phyloP scores from a whole-genome alignment of 2,888 invertebrate species.

The Metacarcinus magister region DNA sequence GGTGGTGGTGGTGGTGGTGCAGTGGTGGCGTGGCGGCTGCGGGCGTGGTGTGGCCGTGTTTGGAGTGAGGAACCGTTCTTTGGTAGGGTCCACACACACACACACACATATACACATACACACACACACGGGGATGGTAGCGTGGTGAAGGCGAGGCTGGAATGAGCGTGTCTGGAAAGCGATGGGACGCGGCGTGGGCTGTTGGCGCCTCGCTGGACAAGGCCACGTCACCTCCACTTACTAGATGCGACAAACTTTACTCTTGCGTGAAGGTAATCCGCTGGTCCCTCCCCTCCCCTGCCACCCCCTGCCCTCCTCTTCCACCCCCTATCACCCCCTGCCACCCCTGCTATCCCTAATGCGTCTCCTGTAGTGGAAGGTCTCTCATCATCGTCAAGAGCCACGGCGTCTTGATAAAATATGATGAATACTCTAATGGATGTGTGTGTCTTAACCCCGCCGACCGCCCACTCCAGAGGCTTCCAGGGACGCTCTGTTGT shows the following conservation, averaged over 20 bases:
- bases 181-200: slow-evolving; percentile 20
- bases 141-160: not conserved
- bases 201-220: not conserved
- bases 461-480: too few relatives aligned
- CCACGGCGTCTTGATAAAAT: too few relatives aligned
- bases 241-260: slow-evolving; percentile 3
- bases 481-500: too few relatives aligned
- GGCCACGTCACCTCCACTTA: not conserved
- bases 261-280: not conserved
- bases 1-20: not conserved
- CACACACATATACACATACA: too few relatives aligned
- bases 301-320: not conserved
- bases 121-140: not conserved
- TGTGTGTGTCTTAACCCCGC: too few relatives aligned
- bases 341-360: not conserved
- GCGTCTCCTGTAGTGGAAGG: not conserved
- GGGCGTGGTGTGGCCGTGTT: not conserved
- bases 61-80: not conserved
- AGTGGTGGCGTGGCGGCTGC: slow-evolving; percentile 2
- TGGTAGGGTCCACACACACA: not conserved
- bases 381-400: too few relatives aligned
- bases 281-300: not conserved
- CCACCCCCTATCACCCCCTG: not conserved
- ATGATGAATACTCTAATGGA: too few relatives aligned
- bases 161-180: not conserved